These are phyloP conservation scores for Thermophis baileyi DNA, from an alignment of 2,113 vertebrate species.

Conservation along the genomic window DNA sequence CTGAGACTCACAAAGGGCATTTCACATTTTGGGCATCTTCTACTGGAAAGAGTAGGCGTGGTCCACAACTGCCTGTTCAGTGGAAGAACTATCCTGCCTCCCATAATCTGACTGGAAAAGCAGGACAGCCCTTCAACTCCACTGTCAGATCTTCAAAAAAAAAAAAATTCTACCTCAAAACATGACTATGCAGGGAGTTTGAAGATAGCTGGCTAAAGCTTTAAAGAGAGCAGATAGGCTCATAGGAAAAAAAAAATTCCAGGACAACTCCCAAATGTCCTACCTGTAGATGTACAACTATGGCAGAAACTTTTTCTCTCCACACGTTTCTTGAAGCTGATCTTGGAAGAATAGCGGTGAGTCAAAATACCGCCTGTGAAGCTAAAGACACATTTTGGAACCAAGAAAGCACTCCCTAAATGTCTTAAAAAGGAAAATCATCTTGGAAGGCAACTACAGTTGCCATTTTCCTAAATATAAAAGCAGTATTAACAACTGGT, in stretches of 20 bases:
- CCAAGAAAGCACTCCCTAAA: not conserved
- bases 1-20: not conserved
- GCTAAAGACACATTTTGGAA: not conserved
- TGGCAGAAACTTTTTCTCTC: not conserved
- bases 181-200: not conserved
- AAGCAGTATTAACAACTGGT: not conserved
- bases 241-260: not conserved
- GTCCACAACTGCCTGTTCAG: not conserved
- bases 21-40: not conserved
- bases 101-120: not conserved
- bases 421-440: not conserved
- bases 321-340: not conserved
- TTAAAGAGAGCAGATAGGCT: not conserved
- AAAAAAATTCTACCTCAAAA: not conserved
- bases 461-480: not conserved
- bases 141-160: not conserved
- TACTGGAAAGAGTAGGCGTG: not conserved
- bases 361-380: not conserved
- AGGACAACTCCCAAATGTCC: not conserved
- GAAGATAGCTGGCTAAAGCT: not conserved
- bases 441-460: not conserved
- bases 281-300: not conserved
- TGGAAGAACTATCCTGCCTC: not conserved
- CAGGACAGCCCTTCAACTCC: not conserved
- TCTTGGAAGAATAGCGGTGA: not conserved